Evolutionary conservation across 2,888 invertebrate species (phyloP), one percentile per base, ranked within the genome.

Genomic region (Stomorhina lunata): DNA sequence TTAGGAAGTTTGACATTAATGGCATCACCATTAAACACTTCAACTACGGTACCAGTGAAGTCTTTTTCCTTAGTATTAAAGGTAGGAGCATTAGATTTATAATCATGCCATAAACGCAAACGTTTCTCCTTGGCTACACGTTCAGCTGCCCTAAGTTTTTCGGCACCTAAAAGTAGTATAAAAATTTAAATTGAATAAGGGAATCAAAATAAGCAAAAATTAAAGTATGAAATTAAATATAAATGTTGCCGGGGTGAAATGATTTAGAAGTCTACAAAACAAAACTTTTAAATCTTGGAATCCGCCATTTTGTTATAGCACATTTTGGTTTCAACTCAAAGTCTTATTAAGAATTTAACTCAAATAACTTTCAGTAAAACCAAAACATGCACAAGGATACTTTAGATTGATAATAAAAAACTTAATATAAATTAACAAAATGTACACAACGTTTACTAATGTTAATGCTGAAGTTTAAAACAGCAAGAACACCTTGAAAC

Each of bases 11-110:
- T 97, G 0, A 99, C 94, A 65, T 96, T 94, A 34, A 99, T 92
- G 0, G 98, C 96, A 92, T 99, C 99, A 0, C 97, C 99, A 88
- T 98, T 98, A 4, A 97, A 95, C 40, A 99, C 95, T 91, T 99
- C 99, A 20, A 96, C 92, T 0, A 98, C 97, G 1, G 94, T 95
- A 2, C 95, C 98, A 6, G 93, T 92, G 87, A 95, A 97, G 86
- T 97, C 97, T 86, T 95, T 95, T 85, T 96, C 96, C 89, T 95
- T 95, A 3, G 94, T 94, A 20, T 95, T 93, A 65, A 96, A 94
- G 84, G 94, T 92, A 0, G 95, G 95, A 4, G 94, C 93, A 84
- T 93, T 94, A 29, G 96, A 95, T 86, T 94, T 95, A 91, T 96
- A 99, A 88, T 98, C 96, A 85, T 96, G 95, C 99, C 99, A 99